Conservation (phyloP, 2,888 invertebrate species). For the Sthenelais limicola region DNA sequence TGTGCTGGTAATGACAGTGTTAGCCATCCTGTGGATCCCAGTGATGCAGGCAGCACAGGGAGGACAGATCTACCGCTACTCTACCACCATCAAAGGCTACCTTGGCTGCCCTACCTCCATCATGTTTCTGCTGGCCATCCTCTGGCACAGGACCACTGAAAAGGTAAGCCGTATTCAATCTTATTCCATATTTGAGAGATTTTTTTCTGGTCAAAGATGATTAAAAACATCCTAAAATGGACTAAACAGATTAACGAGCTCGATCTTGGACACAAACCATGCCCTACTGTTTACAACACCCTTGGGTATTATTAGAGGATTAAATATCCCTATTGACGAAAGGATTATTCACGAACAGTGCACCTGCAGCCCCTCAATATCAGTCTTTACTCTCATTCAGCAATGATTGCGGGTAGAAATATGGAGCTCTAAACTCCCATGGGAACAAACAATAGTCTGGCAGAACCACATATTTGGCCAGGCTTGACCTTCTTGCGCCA, state of each 20-base stretch:
- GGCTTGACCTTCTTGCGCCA: no score
- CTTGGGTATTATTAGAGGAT: no score
- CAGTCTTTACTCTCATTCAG: neutral
- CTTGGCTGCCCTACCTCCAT: conserved; percentile 51
- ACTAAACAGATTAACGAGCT: no score
- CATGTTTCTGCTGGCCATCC: conserved; percentile 51
- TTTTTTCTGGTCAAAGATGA: neutral
- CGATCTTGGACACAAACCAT: no score
- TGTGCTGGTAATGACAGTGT: conserved; percentile 46
- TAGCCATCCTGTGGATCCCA: conserved; percentile 49
- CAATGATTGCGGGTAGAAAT: no score
- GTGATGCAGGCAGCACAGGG: conserved; percentile 49
- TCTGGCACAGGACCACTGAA: conserved; percentile 39
- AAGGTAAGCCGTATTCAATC: conserved; percentile 11
- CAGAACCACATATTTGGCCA: no score
- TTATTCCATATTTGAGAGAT: neutral
- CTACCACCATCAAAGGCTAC: conserved; percentile 48
- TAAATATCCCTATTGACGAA: neutral
- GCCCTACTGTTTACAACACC: no score
- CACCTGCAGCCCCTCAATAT: neutral
- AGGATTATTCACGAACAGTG: no score
- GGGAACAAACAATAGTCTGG: no score
- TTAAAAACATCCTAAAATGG: neutral
- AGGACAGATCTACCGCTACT: conserved; percentile 49
- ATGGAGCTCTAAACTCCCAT: no score